These are phyloP conservation scores for Zygogramma bicolorata DNA, from an alignment of 2,888 invertebrate genomes.

Conservation along the genomic window DNA sequence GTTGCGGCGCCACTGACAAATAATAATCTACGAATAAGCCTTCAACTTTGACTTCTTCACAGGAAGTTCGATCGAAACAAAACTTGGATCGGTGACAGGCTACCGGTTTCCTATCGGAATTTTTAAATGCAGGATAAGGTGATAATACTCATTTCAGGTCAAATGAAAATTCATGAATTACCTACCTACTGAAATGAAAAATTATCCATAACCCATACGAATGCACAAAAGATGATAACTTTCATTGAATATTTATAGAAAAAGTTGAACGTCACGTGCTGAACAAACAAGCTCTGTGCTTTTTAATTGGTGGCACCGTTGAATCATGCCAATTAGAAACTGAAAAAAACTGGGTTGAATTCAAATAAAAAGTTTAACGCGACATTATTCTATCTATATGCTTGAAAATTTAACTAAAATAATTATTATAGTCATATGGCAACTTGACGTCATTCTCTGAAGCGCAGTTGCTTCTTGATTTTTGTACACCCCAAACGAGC, in stretches of 20 bases:
- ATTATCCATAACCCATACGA: neutral
- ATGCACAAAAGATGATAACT: neutral
- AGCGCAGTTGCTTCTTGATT: too few relatives aligned
- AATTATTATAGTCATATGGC: too few relatives aligned
- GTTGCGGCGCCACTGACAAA: neutral
- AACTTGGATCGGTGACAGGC: neutral
- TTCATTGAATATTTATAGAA: neutral
- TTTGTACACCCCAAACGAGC: too few relatives aligned
- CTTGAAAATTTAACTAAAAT: too few relatives aligned
- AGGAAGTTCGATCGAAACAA: neutral
- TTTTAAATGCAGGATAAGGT: slow-evolving; percentile 3
- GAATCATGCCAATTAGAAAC: too few relatives aligned
- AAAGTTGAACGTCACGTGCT: neutral
- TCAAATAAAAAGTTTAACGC: too few relatives aligned
- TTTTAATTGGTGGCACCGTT: too few relatives aligned
- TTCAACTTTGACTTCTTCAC: neutral
- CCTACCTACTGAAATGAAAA: neutral
- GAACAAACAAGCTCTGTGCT: too few relatives aligned
- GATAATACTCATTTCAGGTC: slow-evolving; percentile 4
- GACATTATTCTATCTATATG: too few relatives aligned
- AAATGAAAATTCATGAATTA: slow-evolving; percentile 5
- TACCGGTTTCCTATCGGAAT: slow-evolving; percentile 1
- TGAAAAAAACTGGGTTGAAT: too few relatives aligned
- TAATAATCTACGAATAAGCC: neutral
- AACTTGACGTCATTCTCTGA: too few relatives aligned